Conservation (phyloP, 2,113 vertebrate genomes). For the Microcebus ravelobensis region DNA sequence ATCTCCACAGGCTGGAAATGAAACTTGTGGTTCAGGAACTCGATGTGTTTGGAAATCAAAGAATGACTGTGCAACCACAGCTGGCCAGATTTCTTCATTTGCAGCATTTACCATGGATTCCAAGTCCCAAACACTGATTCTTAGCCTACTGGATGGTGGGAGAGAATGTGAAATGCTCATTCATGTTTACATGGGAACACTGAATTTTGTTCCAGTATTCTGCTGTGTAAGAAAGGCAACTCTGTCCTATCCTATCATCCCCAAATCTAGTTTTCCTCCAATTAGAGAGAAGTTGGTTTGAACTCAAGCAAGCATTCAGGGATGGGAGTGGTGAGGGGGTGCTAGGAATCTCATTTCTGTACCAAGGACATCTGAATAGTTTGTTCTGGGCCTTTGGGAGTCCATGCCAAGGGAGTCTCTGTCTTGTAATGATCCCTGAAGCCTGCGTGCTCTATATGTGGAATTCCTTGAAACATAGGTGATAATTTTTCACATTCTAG, state of each 20-base stretch:
- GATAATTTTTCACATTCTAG: neutral
- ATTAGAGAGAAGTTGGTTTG: neutral
- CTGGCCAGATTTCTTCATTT: neutral
- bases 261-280: neutral
- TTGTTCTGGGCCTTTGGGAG: neutral
- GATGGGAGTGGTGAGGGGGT: too few species aligned
- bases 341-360: neutral
- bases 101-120: neutral
- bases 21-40: conserved; percentile 12
- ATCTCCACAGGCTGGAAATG: conserved; percentile 10
- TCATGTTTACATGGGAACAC: neutral
- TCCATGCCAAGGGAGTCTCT: neutral
- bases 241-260: neutral
- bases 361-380: neutral
- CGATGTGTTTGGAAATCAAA: neutral
- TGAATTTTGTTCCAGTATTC: neutral
- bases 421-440: neutral
- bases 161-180: neutral
- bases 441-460: neutral
- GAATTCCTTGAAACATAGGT: neutral
- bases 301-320: neutral
- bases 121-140: neutral
- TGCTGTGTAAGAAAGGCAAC: neutral
- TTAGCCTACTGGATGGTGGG: neutral
- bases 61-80: neutral